Evolutionary conservation across 2,797 vertebrate species (phyloP).

Genomic region (Chrosomus eos): DNA sequence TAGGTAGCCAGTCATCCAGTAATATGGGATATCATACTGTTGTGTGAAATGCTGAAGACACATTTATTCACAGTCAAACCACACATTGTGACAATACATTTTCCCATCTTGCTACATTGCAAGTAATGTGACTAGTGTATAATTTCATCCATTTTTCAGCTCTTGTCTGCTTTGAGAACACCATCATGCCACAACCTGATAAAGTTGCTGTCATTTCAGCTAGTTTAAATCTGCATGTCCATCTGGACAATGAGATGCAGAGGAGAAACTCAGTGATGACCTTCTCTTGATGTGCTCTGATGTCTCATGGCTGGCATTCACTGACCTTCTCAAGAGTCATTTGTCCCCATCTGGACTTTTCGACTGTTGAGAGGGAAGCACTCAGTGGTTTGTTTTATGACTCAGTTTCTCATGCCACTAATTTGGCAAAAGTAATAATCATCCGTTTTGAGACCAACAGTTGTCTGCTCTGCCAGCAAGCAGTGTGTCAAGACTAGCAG

Average conservation of each 20-base stretch:
- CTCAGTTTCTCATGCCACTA: not conserved
- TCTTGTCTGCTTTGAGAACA: too few relatives aligned
- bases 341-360: not conserved
- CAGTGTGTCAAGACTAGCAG: not conserved
- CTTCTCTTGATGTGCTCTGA: too few relatives aligned
- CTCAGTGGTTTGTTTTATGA: not conserved
- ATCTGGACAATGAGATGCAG: too few relatives aligned
- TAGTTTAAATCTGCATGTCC: too few relatives aligned
- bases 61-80: too few relatives aligned
- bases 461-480: not conserved
- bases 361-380: not conserved
- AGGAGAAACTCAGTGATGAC: too few relatives aligned
- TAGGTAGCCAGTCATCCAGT: not conserved
- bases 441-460: not conserved
- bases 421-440: not conserved
- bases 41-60: too few relatives aligned
- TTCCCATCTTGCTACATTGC: not conserved
- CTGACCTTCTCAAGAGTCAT: too few relatives aligned
- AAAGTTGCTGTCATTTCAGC: too few relatives aligned
- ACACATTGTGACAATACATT: not conserved
- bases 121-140: not conserved
- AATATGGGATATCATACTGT: not conserved
- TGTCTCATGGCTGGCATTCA: too few relatives aligned
- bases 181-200: too few relatives aligned
- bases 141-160: not conserved